Evolutionary conservation across 2,113 vertebrate genomes (phyloP).

Genomic region (Phyllostomus hastatus): DNA sequence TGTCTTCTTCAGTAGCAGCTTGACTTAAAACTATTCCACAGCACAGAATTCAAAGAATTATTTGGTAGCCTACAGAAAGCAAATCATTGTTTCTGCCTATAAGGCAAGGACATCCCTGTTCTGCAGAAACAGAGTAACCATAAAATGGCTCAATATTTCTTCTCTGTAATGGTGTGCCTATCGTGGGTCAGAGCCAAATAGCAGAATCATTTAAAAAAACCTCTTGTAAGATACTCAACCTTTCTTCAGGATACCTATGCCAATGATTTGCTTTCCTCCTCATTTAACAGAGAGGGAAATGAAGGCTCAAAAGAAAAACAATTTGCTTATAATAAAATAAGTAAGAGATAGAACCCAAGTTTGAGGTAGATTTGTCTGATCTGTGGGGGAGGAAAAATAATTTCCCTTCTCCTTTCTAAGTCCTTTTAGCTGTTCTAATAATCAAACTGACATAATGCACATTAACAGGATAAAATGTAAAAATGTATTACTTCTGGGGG

Average conservation of each 20-base stretch:
- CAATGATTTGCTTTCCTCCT: background rate
- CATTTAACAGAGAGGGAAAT: background rate
- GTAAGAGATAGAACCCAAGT: background rate
- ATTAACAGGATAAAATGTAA: background rate
- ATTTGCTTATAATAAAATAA: background rate
- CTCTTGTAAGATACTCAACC: background rate
- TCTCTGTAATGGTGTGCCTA: background rate
- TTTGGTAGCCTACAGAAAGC: background rate
- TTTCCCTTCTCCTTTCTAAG: background rate
- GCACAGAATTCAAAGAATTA: conserved; percentile 15
- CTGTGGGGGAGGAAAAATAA: background rate
- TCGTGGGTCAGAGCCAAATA: background rate
- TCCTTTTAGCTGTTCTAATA: background rate
- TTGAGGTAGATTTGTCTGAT: background rate
- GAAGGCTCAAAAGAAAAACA: background rate
- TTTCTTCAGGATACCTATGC: background rate
- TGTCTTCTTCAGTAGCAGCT: background rate
- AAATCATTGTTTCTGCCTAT: background rate
- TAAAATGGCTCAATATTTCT: background rate
- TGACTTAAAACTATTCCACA: background rate
- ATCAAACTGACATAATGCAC: background rate
- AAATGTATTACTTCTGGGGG: background rate
- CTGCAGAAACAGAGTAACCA: background rate
- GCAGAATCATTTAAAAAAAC: background rate
- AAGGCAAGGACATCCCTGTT: background rate